phyloP scores from a whole-genome alignment of 2,113 vertebrate genomes.

The Hippocampus barbouri region DNA sequence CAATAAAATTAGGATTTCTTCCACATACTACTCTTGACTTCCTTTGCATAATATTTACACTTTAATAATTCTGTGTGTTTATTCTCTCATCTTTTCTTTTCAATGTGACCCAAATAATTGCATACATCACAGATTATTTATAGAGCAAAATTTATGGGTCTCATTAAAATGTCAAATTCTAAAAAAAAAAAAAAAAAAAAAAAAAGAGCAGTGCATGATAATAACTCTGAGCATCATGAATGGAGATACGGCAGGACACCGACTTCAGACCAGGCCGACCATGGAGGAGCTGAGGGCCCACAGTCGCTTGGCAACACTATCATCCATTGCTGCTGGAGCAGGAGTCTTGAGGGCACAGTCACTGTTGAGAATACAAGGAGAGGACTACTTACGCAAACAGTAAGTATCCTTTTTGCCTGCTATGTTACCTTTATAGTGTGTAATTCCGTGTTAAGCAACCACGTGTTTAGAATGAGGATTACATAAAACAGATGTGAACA shows the following conservation, averaged over 20 bases:
- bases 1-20: no score
- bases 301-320: conserved; percentile 60
- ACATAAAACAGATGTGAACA: background rate
- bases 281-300: conserved; percentile 71
- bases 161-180: no score
- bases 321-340: conserved; percentile 60
- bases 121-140: background rate
- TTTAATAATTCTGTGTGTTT: background rate
- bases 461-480: background rate
- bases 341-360: conserved; percentile 64
- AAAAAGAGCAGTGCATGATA: background rate
- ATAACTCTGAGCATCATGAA: background rate
- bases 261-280: conserved; percentile 60
- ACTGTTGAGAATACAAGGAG: conserved; percentile 36
- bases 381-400: background rate
- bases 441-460: no score
- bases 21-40: no score
- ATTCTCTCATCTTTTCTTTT: background rate
- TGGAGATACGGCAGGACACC: background rate
- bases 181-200: background rate
- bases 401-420: background rate
- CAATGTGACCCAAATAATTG: background rate
- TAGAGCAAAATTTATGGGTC: background rate
- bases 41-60: background rate
- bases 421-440: background rate